Percentiles rank a stretch among this genome's conserved stretches.
phyloP scores from a whole-genome alignment of 2,113 vertebrate genomes.

The Periophthalmodon schlosseri region DNA sequence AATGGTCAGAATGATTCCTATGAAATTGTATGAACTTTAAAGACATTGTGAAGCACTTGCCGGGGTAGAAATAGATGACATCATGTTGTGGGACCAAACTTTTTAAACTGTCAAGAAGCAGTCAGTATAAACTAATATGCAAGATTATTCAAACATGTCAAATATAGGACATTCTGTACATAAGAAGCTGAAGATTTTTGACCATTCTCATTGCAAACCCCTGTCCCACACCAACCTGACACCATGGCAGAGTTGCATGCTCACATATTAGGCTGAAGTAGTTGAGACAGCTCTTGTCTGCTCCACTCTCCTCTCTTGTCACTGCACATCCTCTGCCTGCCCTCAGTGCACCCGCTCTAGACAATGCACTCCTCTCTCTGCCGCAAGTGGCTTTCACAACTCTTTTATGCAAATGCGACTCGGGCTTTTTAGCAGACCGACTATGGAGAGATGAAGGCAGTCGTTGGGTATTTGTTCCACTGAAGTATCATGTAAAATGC shows the following conservation, averaged over 20 bases:
- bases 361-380: conserved; percentile 27
- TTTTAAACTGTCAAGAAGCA: no score
- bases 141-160: background rate
- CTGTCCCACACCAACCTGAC: background rate
- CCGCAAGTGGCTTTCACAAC: conserved; percentile 31
- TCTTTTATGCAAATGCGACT: conserved; percentile 41
- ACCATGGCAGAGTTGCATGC: background rate
- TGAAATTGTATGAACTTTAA: no score
- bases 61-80: no score
- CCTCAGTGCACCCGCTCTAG: conserved; percentile 6
- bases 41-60: no score
- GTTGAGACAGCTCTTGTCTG: conserved; percentile 1
- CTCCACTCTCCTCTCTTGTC: background rate
- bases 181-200: background rate
- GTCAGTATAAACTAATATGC: background rate
- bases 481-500: conserved; percentile 57
- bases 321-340: conserved; percentile 18
- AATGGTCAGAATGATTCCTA: no score
- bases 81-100: no score
- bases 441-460: conserved; percentile 21
- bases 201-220: background rate
- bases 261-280: background rate
- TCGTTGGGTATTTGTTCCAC: conserved; percentile 52
- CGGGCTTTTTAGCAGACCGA: conserved; percentile 19
- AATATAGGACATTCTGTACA: background rate